These are phyloP conservation scores for Diorhabda elongata DNA, from an alignment of 1,140 invertebrate genomes.

Conservation along the genomic window DNA sequence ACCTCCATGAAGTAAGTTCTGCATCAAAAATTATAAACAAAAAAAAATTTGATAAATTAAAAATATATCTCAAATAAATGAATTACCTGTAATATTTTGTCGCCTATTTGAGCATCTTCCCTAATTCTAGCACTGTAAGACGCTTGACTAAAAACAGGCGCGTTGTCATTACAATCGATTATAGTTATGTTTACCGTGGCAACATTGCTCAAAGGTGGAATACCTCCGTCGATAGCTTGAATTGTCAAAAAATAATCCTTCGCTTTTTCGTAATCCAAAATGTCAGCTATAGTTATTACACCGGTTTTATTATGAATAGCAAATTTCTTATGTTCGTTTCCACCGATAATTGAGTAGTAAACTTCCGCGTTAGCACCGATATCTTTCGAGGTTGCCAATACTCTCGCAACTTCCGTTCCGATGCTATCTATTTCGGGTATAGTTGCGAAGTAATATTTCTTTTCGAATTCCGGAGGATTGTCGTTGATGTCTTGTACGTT, in stretches of 20 bases:
- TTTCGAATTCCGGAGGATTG: conserved; percentile 88
- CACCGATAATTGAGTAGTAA: conserved; percentile 81
- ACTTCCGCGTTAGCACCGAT: conserved; percentile 91
- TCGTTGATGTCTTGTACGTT: conserved; percentile 84
- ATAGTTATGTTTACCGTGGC: conserved; percentile 85
- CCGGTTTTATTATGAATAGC: conserved; percentile 69
- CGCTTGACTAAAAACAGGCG: conserved; percentile 75
- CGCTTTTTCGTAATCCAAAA: conserved; percentile 80
- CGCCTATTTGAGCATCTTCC: conserved; percentile 71
- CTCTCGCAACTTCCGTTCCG: conserved; percentile 72
- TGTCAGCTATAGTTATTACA: conserved; percentile 69
- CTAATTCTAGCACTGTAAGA: conserved; percentile 73
- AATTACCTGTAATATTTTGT: conserved; percentile 66
- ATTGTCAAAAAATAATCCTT: conserved; percentile 85
- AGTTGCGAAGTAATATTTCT: conserved; percentile 67
- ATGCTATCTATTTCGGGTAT: conserved; percentile 71
- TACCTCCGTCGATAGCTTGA: conserved; percentile 82
- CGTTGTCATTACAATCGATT: conserved; percentile 86
- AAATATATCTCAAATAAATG: not conserved
- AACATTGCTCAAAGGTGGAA: conserved; percentile 78
- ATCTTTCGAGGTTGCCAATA: conserved; percentile 88
- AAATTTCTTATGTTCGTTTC: conserved; percentile 85
- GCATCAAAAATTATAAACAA: not conserved
- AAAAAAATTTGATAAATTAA: not conserved
- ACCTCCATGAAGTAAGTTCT: too few species aligned